Evolutionary conservation across 2,888 invertebrate species (phyloP).

Genomic region (Lithophane semibrunnea): DNA sequence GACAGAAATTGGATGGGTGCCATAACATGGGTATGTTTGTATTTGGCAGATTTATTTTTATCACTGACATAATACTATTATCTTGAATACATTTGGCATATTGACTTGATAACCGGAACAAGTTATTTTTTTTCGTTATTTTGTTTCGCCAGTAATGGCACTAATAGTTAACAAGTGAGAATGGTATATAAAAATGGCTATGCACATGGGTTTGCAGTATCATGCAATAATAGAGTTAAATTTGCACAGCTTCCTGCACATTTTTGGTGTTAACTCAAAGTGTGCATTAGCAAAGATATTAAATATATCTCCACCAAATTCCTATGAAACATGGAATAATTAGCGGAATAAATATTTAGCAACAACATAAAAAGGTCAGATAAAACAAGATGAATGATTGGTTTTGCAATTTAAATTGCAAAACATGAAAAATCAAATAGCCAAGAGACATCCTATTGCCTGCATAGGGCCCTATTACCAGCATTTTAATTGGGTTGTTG

Average conservation of each 20-base stretch:
- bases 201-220: constrained; percentile 8
- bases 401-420: not conserved
- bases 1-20: constrained; percentile 88
- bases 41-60: constrained; percentile 64
- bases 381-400: not conserved
- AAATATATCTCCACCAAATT: not conserved
- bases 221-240: not conserved
- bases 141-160: not conserved
- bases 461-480: not conserved
- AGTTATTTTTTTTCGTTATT: not conserved
- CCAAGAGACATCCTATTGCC: not conserved
- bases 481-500: constrained; percentile 14
- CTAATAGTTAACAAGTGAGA: not conserved
- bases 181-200: not conserved
- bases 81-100: constrained; percentile 14
- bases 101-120: constrained; percentile 8
- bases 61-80: constrained; percentile 47
- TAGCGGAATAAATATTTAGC: not conserved
- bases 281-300: not conserved
- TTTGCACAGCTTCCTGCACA: not conserved
- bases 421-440: not conserved
- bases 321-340: not conserved
- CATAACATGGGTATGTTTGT: constrained; percentile 87
- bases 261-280: not conserved
- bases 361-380: not conserved